phyloP scores from a whole-genome alignment of 2,888 invertebrate species.

The Halictus quadricinctus region DNA sequence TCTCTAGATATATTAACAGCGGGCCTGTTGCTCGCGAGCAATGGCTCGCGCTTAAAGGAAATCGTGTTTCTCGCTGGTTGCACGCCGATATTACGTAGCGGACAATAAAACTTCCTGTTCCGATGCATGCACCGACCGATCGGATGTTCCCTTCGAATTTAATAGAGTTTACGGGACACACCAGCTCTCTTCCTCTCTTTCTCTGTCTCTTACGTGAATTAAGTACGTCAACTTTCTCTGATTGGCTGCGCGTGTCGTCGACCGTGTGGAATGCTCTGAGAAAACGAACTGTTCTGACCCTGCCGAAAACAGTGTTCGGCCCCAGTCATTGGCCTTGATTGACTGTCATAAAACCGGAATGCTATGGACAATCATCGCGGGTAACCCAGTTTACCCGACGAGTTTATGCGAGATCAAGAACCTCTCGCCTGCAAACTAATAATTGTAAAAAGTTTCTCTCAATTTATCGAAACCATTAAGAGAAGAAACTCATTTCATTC shows the following conservation, averaged over 20 bases:
- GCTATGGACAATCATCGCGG: not conserved
- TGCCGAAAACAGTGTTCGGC: not conserved
- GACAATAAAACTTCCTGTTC: constrained; percentile 61
- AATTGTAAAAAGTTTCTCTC: too few species aligned
- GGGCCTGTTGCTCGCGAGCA: constrained; percentile 63
- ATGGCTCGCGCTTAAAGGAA: constrained; percentile 65
- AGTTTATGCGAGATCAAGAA: constrained; percentile 1
- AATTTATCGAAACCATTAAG: too few species aligned
- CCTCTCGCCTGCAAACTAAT: constrained; percentile 7
- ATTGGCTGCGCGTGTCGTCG: constrained; percentile 11
- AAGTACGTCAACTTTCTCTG: constrained; percentile 23
- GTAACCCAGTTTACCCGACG: not conserved
- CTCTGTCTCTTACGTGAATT: constrained; percentile 10
- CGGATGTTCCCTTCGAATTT: constrained; percentile 39
- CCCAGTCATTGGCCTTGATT: constrained; percentile 13
- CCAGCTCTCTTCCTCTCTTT: not conserved
- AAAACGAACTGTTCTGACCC: not conserved
- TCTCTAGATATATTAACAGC: constrained; percentile 69
- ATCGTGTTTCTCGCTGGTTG: constrained; percentile 58
- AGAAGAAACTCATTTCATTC: too few species aligned
- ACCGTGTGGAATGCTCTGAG: not conserved
- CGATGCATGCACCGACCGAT: constrained; percentile 21
- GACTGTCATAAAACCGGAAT: not conserved
- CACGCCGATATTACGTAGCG: constrained; percentile 38
- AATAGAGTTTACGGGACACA: constrained; percentile 2